phyloP scores from a whole-genome alignment of 2,113 vertebrate species.

The Leucoraja erinaceus region DNA sequence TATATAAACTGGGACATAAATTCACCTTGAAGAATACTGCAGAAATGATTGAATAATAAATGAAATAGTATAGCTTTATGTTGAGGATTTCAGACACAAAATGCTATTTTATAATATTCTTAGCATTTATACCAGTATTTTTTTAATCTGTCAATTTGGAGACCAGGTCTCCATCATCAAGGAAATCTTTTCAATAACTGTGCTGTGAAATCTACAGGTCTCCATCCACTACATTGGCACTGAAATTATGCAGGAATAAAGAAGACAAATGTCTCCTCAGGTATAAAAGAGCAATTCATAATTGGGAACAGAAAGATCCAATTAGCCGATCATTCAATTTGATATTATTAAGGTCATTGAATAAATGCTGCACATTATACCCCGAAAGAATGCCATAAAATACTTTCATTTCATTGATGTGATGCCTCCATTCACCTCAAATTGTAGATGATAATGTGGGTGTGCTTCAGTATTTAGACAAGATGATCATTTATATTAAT shows the following conservation, averaged over 20 bases:
- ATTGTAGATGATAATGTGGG: neutral
- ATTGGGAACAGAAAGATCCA: neutral
- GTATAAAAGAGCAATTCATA: neutral
- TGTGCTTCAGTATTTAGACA: neutral
- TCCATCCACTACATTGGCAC: neutral
- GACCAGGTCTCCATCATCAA: neutral
- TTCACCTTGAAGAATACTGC: neutral
- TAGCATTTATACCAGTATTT: neutral
- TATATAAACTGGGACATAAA: neutral
- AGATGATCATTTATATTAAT: conserved; percentile 38
- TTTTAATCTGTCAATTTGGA: neutral
- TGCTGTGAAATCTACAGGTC: neutral
- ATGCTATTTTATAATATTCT: neutral
- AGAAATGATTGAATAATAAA: neutral
- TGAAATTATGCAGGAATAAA: conserved; percentile 21
- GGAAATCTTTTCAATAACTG: neutral
- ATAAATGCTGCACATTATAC: neutral
- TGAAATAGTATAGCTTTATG: neutral
- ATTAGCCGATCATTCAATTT: conserved; percentile 14
- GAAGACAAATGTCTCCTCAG: conserved; percentile 15
- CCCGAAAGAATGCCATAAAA: neutral
- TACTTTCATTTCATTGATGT: neutral
- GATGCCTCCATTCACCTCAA: neutral
- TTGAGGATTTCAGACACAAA: neutral
- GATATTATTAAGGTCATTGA: conserved; percentile 27